Percentiles rank a stretch among this genome's conserved stretches.
These are phyloP conservation scores for Melieria picta DNA, from an alignment of 2,888 invertebrate species.

Conservation along the genomic window DNA sequence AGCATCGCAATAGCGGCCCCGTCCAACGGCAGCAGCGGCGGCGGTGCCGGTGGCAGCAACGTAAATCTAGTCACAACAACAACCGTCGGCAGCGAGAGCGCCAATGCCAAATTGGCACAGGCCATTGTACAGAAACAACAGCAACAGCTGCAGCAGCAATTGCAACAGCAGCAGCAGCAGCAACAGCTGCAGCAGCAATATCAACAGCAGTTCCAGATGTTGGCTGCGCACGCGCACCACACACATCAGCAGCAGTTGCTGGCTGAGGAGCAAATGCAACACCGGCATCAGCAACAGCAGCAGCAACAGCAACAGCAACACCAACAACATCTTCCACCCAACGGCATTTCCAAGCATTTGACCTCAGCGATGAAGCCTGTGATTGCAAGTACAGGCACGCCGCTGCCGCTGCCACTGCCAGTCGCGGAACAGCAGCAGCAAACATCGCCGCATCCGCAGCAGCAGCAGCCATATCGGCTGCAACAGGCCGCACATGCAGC, in stretches of 20 bases:
- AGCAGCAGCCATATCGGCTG: slow-evolving; percentile 20
- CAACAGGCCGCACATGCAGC: background rate
- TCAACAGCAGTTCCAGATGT: slow-evolving; percentile 40
- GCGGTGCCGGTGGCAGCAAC: slow-evolving; percentile 13
- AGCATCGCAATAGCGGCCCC: slow-evolving; percentile 26
- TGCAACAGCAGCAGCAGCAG: slow-evolving; percentile 44
- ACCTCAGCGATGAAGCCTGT: slow-evolving; percentile 30
- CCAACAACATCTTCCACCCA: slow-evolving; percentile 46
- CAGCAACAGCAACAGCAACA: slow-evolving; percentile 46
- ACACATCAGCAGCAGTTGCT: slow-evolving; percentile 40
- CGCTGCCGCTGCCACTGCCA: slow-evolving; percentile 4
- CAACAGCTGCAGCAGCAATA: slow-evolving; percentile 47
- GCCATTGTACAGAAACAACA: slow-evolving; percentile 63
- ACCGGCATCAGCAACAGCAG: slow-evolving; percentile 53
- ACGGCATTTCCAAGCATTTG: slow-evolving; percentile 53
- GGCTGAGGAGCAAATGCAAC: slow-evolving; percentile 32
- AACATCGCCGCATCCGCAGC: slow-evolving; percentile 6
- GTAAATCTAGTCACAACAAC: slow-evolving; percentile 33
- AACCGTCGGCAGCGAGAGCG: slow-evolving; percentile 46
- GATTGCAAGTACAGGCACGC: background rate
- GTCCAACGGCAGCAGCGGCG: slow-evolving; percentile 21
- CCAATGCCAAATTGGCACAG: slow-evolving; percentile 65
- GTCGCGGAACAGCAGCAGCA: background rate
- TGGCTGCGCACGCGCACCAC: slow-evolving; percentile 33
- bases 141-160: slow-evolving; percentile 44